Evolutionary conservation across 2,797 vertebrate genomes (phyloP).

Genomic region (Macrochelys suwanniensis): DNA sequence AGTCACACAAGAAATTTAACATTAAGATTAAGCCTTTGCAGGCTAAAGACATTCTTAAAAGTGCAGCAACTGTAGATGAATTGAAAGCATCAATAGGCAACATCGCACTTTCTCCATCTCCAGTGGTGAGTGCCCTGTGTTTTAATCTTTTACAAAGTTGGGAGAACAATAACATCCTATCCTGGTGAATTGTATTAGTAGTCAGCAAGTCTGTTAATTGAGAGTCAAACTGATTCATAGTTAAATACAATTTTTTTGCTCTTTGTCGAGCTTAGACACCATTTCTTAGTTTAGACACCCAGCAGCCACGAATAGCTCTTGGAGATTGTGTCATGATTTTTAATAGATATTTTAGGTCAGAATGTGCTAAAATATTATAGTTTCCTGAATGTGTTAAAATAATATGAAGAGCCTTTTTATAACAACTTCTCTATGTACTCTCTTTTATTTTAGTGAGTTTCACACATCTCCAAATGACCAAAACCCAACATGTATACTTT

Average conservation of each 20-base stretch:
- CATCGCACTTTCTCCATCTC: constrained; percentile 94
- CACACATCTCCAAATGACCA: not conserved
- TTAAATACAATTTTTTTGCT: not conserved
- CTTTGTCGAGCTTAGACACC: not conserved
- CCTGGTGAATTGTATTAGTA: not conserved
- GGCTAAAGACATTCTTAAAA: constrained; percentile 88
- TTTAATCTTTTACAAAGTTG: not conserved
- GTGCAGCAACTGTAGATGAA: constrained; percentile 92
- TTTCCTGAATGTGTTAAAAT: not conserved
- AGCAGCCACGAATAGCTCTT: not conserved
- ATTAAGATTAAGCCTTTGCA: constrained; percentile 96
- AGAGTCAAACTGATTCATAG: not conserved
- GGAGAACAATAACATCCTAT: not conserved
- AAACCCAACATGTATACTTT: not conserved
- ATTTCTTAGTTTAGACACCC: not conserved
- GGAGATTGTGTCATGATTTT: not conserved
- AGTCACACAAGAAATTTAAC: constrained; percentile 94
- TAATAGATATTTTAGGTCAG: not conserved
- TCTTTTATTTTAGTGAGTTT: not conserved
- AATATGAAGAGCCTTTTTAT: not conserved
- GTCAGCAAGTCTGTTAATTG: not conserved
- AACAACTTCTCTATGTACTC: not conserved
- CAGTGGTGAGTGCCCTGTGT: constrained; percentile 88
- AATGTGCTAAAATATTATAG: not conserved
- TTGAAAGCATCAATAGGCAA: constrained; percentile 95